Evolutionary conservation across 2,888 invertebrate species (phyloP).

Genomic region (Nymphalis urticae): DNA sequence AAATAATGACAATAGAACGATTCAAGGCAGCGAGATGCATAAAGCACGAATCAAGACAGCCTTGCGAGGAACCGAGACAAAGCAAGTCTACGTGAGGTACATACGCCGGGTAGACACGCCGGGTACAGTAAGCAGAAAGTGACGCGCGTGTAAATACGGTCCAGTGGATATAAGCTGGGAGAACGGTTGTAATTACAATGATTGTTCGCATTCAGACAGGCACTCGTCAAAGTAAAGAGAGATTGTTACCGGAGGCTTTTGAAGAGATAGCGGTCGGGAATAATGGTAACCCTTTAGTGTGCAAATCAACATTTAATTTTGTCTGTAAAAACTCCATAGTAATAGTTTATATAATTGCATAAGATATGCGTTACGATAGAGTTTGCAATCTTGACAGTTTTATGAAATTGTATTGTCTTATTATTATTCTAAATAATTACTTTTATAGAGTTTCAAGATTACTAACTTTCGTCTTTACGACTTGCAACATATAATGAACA

Average conservation of each 20-base stretch:
- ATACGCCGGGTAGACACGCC: conserved; percentile 3
- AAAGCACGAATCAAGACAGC: background rate
- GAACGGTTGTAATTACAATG: conserved; percentile 44
- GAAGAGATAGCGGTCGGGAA: conserved; percentile 41
- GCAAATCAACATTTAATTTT: conserved; percentile 35
- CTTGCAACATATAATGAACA: too few relatives aligned
- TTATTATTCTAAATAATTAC: too few relatives aligned
- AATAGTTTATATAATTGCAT: background rate
- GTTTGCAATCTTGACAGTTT: too few relatives aligned
- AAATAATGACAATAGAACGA: conserved; percentile 5
- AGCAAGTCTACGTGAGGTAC: background rate
- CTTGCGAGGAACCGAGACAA: background rate
- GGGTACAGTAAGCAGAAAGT: conserved; percentile 16
- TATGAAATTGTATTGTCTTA: too few relatives aligned
- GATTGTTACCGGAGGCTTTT: conserved; percentile 42
- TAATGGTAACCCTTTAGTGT: conserved; percentile 38
- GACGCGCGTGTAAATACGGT: conserved; percentile 15
- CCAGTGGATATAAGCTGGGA: conserved; percentile 21
- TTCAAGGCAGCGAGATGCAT: background rate
- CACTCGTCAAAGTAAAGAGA: conserved; percentile 43
- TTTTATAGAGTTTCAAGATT: too few relatives aligned
- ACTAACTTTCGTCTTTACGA: too few relatives aligned
- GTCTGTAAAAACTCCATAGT: conserved; percentile 22
- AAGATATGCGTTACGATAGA: too few relatives aligned
- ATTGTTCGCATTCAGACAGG: conserved; percentile 46